Evolutionary conservation across 2,888 invertebrate genomes (phyloP), one percentile per base, ranked within the genome.

Genomic region (Cremastinae sp.): DNA sequence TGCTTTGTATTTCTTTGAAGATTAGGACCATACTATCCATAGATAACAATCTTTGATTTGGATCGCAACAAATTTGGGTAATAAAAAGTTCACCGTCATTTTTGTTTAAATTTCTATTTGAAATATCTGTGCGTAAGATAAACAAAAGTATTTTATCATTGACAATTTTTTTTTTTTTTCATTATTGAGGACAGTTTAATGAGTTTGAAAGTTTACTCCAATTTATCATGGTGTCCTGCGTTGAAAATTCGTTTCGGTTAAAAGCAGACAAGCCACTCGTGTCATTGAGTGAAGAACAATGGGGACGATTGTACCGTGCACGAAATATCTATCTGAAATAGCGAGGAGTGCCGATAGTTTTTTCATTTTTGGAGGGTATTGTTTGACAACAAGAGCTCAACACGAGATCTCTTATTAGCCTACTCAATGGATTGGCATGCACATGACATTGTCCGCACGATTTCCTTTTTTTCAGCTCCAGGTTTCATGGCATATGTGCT

Each of bases 391-490:
- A 80, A 80, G 76, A 54, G 77, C 76, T 62, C 80, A 58, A 66
- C 80, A 79, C 75, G 80, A 80, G 79, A 75, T 78, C 77, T 79
- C 75, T 72, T 79, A 80, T 80, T 80, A 80, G 74, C 58, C 74
- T 61, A 45, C 69, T 74, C 74, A 14, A 12, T 38, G 53, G 58
- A 58, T 22, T 18, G 43, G 38, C 51, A 22, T 43, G 41, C 41
- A 12, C 8, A 38, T 38, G n/a, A 38, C 36, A 41, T 38, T 10
- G 12, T 20, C 16, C 51, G 45, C 51, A 34, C 41, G 9, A 4
- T 9, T 9, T 41, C n/a, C n/a, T 41, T 41, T 41, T 38, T 56
- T 38, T 18, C n/a, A 34, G 34, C 54, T 28, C 20, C 14, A 28
- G 14, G 54, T 14, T 8, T 34, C 54, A 34, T 53, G 34, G 16